A percentile compares a stretch with the other conserved stretches of the same genome.
These are phyloP conservation scores for Copsychus sechellarum DNA, from an alignment of 2,113 vertebrate species.

Conservation along the genomic window DNA sequence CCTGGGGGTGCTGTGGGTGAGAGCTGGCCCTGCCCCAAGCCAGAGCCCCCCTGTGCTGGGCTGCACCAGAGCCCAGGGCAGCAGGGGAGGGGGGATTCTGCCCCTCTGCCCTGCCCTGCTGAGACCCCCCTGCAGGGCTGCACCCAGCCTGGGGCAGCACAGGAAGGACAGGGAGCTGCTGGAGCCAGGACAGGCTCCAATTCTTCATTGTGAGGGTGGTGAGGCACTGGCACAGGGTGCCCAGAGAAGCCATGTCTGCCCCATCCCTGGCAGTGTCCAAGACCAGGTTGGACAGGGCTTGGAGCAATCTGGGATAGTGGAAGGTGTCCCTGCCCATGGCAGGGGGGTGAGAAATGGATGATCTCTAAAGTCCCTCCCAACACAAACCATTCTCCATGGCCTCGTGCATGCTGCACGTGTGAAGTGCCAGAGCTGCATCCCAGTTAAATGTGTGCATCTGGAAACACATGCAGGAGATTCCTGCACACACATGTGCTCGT, in stretches of 20 bases:
- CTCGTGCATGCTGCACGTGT: fast-evolving
- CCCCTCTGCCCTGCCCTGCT: too few species aligned
- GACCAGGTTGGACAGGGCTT: fast-evolving
- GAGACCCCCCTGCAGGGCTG: too few species aligned
- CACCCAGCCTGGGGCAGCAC: too few species aligned
- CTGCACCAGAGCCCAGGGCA: background rate
- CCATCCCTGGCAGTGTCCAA: background rate
- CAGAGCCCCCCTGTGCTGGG: background rate
- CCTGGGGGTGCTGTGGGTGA: background rate
- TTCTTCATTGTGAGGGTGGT: background rate
- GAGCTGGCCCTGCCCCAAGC: background rate
- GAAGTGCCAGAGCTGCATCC: background rate
- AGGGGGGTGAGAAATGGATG: background rate
- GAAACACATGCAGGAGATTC: background rate
- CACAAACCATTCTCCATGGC: too few species aligned
- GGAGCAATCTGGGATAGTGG: fast-evolving
- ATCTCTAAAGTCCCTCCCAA: background rate
- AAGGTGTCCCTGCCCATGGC: background rate
- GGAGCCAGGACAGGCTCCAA: background rate
- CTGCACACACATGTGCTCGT: too few species aligned
- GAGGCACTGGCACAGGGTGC: background rate
- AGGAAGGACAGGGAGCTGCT: background rate
- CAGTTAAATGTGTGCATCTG: background rate
- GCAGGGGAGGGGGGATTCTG: background rate
- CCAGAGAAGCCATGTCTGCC: background rate